Base-by-base conservation (phyloP, 2,797 vertebrate species). In the Jordanella pulchra region DNA sequence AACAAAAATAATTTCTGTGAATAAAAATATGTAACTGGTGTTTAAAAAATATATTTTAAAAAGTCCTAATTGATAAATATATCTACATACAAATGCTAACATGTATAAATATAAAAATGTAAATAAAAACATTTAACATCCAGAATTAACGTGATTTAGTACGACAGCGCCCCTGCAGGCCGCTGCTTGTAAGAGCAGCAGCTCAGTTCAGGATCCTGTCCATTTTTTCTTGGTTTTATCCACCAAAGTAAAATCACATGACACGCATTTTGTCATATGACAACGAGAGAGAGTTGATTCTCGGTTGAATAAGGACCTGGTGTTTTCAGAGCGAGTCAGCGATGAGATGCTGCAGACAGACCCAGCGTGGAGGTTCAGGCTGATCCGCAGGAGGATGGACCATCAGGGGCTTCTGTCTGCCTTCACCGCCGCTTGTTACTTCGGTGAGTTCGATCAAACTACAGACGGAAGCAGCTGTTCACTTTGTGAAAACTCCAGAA, bases 211-310 rank as follows among this genome's bases (percentile, higher is more conserved):
- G 53, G 60, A 75, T 82, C 66, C 70, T 45, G 63, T 76, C 67
- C 53, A n/a, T 65, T 83, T 69, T 45, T n/a, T 72, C 76, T 61
- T 13, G 21, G 71, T 83, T 82, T 89, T 77, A 18, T 63, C 25
- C 68, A 53, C 60, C 71, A 75, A 88, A 91, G 87, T 81, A 79
- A 72, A 93, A 91, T 94, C 94, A 95, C 93, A 93, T 95, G 94
- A 93, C 90, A 77, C 69, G 66, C 72, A 70, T 86, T 86, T 89
- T 89, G 93, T 94, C 93, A 94, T 89, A 90, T 93, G 94, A 94
- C 91, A 75, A 83, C 74, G 89, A 89, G 85, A 87, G 78, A 73
- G 69, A 74, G 85, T 55, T 53, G 78, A 69, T 79, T 82, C 77
- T 61, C 15, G 65, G 15, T 72, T 44, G 44, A 61, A 35, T 48